Base-by-base conservation (phyloP, 2,113 vertebrate species). In the Cervus canadensis region DNA sequence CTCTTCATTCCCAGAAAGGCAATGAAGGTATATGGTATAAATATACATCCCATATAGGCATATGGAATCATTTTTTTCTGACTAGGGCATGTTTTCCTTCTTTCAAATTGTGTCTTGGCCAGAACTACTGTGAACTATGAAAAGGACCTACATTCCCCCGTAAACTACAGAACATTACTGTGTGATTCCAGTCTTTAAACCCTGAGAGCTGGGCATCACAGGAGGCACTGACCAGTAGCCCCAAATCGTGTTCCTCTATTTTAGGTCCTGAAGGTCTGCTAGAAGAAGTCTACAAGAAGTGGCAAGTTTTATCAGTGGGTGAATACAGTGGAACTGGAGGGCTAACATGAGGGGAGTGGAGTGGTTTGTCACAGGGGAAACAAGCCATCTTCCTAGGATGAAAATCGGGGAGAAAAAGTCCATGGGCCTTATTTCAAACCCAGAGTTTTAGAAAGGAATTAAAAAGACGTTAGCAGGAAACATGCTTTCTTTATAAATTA, bases 391-490 rank as follows among this genome's bases (percentile, higher is more conserved):
- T 84, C 64, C 89, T 88, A 67, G 48, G 78, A 78, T 64, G 56
- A 90, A 97, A 90, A 67, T 78, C 40, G 74, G 28, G 2, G 3
- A 30, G 28, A 43, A 50, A 62, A 78, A 56, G 71, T 11, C 25
- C 2, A 9, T 52, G 57, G 59, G 74, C 90, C 92, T 94, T 88
- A 87, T 95, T 97, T 91, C 79, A 95, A 96, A 97, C 28, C 54
- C 57, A 82, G 85, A 82, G 85, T 71, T 94, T 97, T 92, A 96
- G 74, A 85, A 95, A 33, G 79, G 85, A 96, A 97, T 97, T 96
- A 78, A 92, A 96, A 95, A 71, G 94, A 96, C 21, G 56, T 97
- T 76, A 96, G 57, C 90, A 71, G 54, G 54, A 87, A 79, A 94
- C 81, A 95, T 2, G 28, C 40, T 74, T 56, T 95, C 76, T 97